These are phyloP conservation scores for Chrysemys picta DNA, from an alignment of 2,113 vertebrate genomes.

Conservation along the genomic window DNA sequence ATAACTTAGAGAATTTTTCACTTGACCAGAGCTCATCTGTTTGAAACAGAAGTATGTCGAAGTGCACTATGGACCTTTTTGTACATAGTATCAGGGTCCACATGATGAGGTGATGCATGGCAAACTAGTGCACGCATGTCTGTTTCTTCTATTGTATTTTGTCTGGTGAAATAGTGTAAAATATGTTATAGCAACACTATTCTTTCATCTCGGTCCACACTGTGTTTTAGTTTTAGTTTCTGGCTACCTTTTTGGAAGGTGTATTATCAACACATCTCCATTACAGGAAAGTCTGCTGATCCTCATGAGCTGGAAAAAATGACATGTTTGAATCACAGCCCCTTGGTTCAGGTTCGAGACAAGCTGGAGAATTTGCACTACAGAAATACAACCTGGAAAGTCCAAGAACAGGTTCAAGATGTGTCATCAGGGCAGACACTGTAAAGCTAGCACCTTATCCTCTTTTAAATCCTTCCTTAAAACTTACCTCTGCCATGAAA, in stretches of 20 bases:
- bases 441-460: background rate
- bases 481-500: background rate
- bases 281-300: background rate
- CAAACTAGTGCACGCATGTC: background rate
- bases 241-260: background rate
- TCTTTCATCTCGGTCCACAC: background rate
- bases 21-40: too few species aligned
- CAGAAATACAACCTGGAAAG: background rate
- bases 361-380: background rate
- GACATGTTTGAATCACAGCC: background rate
- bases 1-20: too few species aligned
- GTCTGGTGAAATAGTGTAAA: background rate
- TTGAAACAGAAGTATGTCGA: background rate
- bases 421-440: background rate
- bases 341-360: background rate
- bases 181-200: background rate
- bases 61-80: background rate
- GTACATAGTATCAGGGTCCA: background rate
- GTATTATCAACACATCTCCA: background rate
- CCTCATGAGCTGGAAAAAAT: background rate
- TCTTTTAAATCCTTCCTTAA: background rate
- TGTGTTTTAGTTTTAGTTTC: background rate
- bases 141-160: background rate
- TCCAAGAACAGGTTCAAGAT: accelerated
- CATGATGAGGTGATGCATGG: too few species aligned